phyloP scores from a whole-genome alignment of 2,888 invertebrate genomes.

The Monochamus alternatus region DNA sequence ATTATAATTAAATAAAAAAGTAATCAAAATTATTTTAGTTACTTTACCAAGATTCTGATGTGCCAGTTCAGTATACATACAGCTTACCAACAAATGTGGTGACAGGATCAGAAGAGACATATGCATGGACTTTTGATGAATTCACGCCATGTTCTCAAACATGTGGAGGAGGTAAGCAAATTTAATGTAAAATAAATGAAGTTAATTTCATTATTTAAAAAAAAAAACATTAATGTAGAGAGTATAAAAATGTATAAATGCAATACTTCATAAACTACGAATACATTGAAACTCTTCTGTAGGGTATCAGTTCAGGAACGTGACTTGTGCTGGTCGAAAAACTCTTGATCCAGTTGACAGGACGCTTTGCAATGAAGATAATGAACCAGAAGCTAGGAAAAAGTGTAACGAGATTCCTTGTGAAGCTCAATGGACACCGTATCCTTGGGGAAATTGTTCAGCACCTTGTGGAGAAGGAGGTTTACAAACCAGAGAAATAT shows the following conservation, averaged over 20 bases:
- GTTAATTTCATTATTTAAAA: too few relatives aligned
- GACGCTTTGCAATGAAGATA: constrained; percentile 83
- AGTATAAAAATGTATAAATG: too few relatives aligned
- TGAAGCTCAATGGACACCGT: constrained; percentile 85
- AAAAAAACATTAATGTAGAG: too few relatives aligned
- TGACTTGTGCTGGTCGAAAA: constrained; percentile 85
- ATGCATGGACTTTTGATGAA: constrained; percentile 87
- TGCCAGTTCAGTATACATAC: constrained; percentile 92
- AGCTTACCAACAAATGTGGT: constrained; percentile 85
- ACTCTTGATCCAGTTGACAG: constrained; percentile 82
- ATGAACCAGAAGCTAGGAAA: constrained; percentile 81
- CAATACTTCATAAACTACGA: too few relatives aligned
- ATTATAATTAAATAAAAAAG: too few relatives aligned
- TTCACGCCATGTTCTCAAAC: constrained; percentile 88
- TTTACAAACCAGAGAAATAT: constrained; percentile 79
- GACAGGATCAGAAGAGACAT: constrained; percentile 80
- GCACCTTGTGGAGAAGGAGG: constrained; percentile 87
- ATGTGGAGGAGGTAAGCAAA: constrained; percentile 88
- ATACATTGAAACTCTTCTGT: neutral
- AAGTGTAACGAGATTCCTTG: constrained; percentile 85
- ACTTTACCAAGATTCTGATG: constrained; percentile 86
- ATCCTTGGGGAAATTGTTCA: constrained; percentile 87
- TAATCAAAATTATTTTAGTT: constrained; percentile 73
- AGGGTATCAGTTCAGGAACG: constrained; percentile 85
- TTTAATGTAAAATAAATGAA: too few relatives aligned